These are phyloP conservation scores for Perca flavescens DNA, from an alignment of 2,113 vertebrate genomes.

Conservation along the genomic window DNA sequence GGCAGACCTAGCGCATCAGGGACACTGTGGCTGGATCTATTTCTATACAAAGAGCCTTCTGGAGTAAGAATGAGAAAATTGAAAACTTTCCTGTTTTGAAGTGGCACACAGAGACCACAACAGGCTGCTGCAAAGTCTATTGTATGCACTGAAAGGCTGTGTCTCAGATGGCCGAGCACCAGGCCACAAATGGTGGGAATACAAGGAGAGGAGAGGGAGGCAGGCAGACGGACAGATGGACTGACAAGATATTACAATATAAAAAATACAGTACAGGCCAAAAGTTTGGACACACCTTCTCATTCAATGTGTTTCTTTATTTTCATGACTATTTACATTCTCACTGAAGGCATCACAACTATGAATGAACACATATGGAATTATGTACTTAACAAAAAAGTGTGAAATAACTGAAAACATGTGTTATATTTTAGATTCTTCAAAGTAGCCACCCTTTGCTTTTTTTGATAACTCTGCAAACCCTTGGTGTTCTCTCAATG, in stretches of 20 bases:
- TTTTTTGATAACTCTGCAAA: too few relatives aligned
- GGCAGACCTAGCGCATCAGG: conserved; percentile 31
- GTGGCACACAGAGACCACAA: conserved; percentile 40
- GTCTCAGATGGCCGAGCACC: conserved; percentile 16
- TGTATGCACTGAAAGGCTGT: conserved; percentile 11
- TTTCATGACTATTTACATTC: too few relatives aligned
- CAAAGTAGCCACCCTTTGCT: too few relatives aligned
- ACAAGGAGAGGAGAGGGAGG: not conserved
- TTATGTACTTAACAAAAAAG: too few relatives aligned
- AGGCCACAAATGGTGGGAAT: conserved; percentile 6
- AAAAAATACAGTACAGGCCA: not conserved
- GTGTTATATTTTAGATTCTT: too few relatives aligned
- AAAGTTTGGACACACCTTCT: too few relatives aligned
- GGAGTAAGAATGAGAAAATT: conserved; percentile 43
- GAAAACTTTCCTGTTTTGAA: conserved; percentile 55
- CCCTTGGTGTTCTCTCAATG: too few relatives aligned
- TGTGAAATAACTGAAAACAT: too few relatives aligned
- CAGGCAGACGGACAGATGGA: not conserved
- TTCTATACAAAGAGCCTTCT: conserved; percentile 45
- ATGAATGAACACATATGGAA: too few relatives aligned
- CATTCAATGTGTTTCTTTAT: too few relatives aligned
- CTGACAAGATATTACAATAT: not conserved
- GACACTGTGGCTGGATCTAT: conserved; percentile 30
- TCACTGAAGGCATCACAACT: too few relatives aligned
- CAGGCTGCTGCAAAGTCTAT: conserved; percentile 21